Percentiles rank a stretch among this genome's conserved stretches.
These are phyloP conservation scores for Drosophila silvestris DNA, from an alignment of 2,888 invertebrate species.

Conservation along the genomic window DNA sequence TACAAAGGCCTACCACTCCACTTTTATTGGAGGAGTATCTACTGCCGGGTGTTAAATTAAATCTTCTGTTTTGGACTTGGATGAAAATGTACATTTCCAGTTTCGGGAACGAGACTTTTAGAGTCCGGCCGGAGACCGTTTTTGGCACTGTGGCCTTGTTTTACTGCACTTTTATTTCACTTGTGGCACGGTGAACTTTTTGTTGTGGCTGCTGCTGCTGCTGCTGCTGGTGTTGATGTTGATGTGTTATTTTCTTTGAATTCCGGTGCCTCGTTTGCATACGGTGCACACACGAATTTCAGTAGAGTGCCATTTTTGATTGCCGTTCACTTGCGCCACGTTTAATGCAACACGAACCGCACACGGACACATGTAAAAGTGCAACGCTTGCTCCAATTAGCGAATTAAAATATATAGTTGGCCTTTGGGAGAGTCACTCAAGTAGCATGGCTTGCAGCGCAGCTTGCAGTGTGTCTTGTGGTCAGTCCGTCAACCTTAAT, in stretches of 20 bases:
- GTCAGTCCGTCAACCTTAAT: background rate
- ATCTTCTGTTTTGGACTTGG: background rate
- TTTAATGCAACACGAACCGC: conserved; percentile 59
- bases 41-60: background rate
- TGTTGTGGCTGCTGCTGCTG: background rate
- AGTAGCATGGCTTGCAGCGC: conserved; percentile 2
- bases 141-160: conserved; percentile 3
- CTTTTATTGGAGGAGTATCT: background rate
- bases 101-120: conserved; percentile 36
- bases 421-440: conserved; percentile 30
- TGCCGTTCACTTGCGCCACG: conserved; percentile 45
- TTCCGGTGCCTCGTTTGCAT: conserved; percentile 51
- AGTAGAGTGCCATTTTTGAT: conserved; percentile 47
- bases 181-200: conserved; percentile 31
- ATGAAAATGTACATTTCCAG: conserved; percentile 13
- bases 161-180: conserved; percentile 3
- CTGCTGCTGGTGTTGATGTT: background rate
- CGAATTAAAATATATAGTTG: conserved; percentile 49
- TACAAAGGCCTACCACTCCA: background rate
- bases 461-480: background rate
- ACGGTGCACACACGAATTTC: conserved; percentile 18
- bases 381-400: conserved; percentile 68
- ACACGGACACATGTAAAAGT: conserved; percentile 10
- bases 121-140: background rate
- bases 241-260: conserved; percentile 10